These are phyloP conservation scores for Idaea aversata DNA, from an alignment of 2,888 invertebrate genomes.

Conservation along the genomic window DNA sequence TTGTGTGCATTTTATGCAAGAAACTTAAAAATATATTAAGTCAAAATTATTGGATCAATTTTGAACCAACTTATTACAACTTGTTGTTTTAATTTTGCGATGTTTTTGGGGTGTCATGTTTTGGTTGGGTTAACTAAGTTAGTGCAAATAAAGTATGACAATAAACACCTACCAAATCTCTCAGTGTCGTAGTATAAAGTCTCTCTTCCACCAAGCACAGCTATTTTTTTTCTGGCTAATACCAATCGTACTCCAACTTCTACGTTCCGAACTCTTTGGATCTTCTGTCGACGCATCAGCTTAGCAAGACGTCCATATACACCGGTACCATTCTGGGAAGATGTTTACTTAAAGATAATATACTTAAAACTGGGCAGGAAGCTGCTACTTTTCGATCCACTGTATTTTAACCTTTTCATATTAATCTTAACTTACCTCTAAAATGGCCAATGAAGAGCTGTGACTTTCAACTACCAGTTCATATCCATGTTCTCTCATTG, in stretches of 20 bases:
- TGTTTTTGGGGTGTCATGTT: too few relatives aligned
- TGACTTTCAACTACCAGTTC: constrained; percentile 86
- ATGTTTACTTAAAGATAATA: neutral
- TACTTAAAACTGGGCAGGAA: neutral
- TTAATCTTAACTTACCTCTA: constrained; percentile 74
- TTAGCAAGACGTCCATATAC: constrained; percentile 85
- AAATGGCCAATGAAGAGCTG: constrained; percentile 85
- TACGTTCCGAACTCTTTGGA: constrained; percentile 84
- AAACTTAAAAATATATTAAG: neutral
- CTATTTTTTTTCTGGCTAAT: constrained; percentile 80
- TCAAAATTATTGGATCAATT: too few relatives aligned
- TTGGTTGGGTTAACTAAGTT: too few relatives aligned
- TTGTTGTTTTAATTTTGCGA: too few relatives aligned
- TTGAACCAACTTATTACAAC: too few relatives aligned
- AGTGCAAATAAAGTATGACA: neutral
- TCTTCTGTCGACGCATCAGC: constrained; percentile 82
- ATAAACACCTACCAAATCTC: constrained; percentile 80
- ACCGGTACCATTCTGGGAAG: constrained; percentile 85
- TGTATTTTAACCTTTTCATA: neutral
- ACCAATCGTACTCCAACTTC: constrained; percentile 86
- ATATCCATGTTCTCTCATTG: constrained; percentile 83
- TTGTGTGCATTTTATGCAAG: neutral
- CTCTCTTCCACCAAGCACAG: constrained; percentile 86
- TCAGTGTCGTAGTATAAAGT: constrained; percentile 88
- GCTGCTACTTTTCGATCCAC: neutral